These are phyloP conservation scores for Tachyglossus aculeatus DNA, from an alignment of 2,797 vertebrate species.

Conservation along the genomic window DNA sequence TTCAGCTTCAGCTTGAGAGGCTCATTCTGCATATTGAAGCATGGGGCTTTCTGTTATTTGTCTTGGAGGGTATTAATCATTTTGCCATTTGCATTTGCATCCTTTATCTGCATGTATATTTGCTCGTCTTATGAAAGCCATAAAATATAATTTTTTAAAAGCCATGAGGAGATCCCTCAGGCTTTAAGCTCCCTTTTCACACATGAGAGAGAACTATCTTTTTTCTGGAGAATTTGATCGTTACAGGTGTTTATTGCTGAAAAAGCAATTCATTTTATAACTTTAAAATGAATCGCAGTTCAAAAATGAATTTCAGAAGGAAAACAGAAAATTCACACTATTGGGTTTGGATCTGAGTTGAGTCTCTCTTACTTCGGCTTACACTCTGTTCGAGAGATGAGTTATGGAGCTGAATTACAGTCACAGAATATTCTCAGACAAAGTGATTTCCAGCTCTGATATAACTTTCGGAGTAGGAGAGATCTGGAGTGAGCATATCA, in stretches of 20 bases:
- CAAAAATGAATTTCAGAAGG: neutral
- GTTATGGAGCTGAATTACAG: neutral
- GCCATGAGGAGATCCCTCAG: neutral
- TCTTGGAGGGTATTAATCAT: neutral
- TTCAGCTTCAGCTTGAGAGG: neutral
- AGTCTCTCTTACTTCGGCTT: neutral
- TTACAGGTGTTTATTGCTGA: constrained; percentile 6
- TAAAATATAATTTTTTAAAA: neutral
- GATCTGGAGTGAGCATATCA: no score
- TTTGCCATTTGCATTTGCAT: neutral
- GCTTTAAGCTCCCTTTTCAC: neutral
- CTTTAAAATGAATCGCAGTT: neutral
- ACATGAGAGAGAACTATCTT: constrained; percentile 17
- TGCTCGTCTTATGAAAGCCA: constrained; percentile 30
- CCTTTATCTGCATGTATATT: neutral
- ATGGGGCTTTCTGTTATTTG: neutral
- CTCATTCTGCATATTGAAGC: neutral
- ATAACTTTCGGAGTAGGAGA: no score
- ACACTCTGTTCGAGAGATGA: neutral
- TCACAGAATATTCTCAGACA: constrained; percentile 2
- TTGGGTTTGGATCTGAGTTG: neutral
- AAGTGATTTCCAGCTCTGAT: neutral
- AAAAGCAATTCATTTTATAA: constrained; percentile 8
- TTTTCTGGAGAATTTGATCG: constrained; percentile 22
- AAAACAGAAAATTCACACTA: constrained; percentile 11